Percentiles rank a stretch among this genome's conserved stretches.
These are phyloP conservation scores for Rhopilema esculentum DNA, from an alignment of 30 jellyfish, hydroid and myxozoan genomes.

Conservation along the genomic window DNA sequence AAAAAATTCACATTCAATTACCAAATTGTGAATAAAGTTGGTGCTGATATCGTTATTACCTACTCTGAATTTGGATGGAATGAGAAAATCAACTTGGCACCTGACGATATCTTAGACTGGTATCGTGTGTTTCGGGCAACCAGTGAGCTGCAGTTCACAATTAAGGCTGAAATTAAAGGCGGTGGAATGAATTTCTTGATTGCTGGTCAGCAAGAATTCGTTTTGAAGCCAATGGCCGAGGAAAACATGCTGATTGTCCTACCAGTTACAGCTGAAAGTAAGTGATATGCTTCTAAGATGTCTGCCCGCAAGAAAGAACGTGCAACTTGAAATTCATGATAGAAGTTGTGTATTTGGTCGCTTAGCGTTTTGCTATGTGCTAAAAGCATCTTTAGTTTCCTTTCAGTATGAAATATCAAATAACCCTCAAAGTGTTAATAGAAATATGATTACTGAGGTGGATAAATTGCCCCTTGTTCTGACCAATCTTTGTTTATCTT, in stretches of 20 bases:
- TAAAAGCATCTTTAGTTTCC: no score
- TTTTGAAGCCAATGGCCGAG: conserved; percentile 59
- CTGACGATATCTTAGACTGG: conserved; percentile 89
- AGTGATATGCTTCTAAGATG: background rate
- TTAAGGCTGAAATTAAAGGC: conserved; percentile 72
- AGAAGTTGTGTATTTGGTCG: no score
- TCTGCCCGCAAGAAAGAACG: no score
- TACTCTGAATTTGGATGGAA: conserved; percentile 93
- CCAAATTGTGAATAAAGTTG: conserved; percentile 86
- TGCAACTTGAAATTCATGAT: no score
- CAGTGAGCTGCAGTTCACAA: conserved; percentile 73
- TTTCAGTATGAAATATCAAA: no score
- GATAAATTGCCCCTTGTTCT: no score
- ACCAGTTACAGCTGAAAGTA: conserved; percentile 86
- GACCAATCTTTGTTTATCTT: background rate
- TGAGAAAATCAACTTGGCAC: conserved; percentile 76
- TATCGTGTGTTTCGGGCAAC: conserved; percentile 82
- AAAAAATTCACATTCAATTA: conserved; percentile 79
- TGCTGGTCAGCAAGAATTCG: conserved; percentile 78
- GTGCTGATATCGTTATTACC: conserved; percentile 61
- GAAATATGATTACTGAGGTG: no score
- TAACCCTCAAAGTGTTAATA: no score
- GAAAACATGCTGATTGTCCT: conserved; percentile 59
- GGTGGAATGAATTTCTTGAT: conserved; percentile 73
- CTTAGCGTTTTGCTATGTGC: no score